Evolutionary conservation across 2,113 vertebrate genomes (phyloP), one percentile per base, ranked within the genome.

Genomic region (Haplochromis burtoni): DNA sequence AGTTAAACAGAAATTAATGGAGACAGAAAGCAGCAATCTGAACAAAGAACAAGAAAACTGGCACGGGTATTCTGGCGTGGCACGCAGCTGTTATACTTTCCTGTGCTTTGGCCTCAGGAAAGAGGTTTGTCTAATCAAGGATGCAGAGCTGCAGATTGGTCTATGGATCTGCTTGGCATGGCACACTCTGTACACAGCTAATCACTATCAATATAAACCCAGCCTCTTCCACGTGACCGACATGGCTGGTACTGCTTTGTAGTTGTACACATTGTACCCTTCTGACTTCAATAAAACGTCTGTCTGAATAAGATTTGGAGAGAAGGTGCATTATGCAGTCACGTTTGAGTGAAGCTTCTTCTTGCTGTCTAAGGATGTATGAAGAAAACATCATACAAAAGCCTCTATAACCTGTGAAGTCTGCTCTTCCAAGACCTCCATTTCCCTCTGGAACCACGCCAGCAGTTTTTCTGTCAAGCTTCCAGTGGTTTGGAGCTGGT

Each of bases 51-150:
- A 86, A 11, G 71, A 76, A 76, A 12, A 12, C 42, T 63, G 87
- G 10, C 63, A 12, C 31, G 71, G 45, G 73, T 63, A 54, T 51
- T 79, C 66, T 76, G 63, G 49, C 16, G 3, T 85, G 57, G 66
- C 85, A 85, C 35, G 35, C 87, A 90, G 91, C 88, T 92, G 85
- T 78, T 90, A 29, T 76, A 47, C 33, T 83, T 90, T 89, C 73
- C 81, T 91, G 84, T 87, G 90, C 81, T 93, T 82, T 85, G 45
- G 89, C 91, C 90, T 73, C 82, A 90, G 87, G 90, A 93, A 89
- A 33, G 83, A 49, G 24, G 31, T 87, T 89, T 93, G 81, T 92
- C 90, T 79, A 87, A 88, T 88, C 45, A 89, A 87, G 89, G 90
- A 92, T 87, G 90, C 80, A 76, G 73, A 79, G 88, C 89, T 9